Conservation (phyloP, 30 jellyfish, hydroid and myxozoan species). For the Hydractinia symbiolongicarpus region DNA sequence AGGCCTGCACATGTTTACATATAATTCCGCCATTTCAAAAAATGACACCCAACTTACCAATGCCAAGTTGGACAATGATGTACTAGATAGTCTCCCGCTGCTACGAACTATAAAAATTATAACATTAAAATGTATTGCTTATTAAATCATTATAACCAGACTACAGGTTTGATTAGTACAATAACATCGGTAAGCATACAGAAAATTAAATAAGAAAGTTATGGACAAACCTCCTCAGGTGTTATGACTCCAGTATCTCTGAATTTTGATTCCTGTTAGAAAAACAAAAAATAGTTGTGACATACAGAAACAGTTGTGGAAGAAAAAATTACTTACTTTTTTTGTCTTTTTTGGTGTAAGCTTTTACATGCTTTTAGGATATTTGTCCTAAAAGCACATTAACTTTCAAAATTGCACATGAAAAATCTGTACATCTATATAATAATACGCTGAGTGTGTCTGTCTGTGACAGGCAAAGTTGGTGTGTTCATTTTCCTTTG, state of each 20-base stretch:
- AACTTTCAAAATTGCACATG: too few relatives aligned
- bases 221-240: conserved; percentile 90
- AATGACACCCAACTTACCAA: conserved; percentile 44
- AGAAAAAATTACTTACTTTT: too few relatives aligned
- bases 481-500: too few relatives aligned
- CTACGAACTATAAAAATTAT: conserved; percentile 63
- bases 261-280: conserved; percentile 85
- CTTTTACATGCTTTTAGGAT: too few relatives aligned
- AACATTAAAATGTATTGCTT: neutral
- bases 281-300: neutral
- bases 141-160: neutral
- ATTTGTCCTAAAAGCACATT: too few relatives aligned
- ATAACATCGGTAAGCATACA: neutral
- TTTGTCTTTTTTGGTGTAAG: too few relatives aligned
- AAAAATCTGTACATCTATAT: too few relatives aligned
- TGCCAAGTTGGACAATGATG: conserved; percentile 99
- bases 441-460: too few relatives aligned
- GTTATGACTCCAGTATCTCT: conserved; percentile 94
- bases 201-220: neutral
- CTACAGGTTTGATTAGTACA: neutral
- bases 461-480: too few relatives aligned
- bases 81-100: conserved; percentile 94
- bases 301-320: neutral
- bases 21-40: too few relatives aligned
- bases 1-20: too few relatives aligned